Base-by-base conservation (phyloP, 2,113 vertebrate genomes). In the Condylura cristata region DNA sequence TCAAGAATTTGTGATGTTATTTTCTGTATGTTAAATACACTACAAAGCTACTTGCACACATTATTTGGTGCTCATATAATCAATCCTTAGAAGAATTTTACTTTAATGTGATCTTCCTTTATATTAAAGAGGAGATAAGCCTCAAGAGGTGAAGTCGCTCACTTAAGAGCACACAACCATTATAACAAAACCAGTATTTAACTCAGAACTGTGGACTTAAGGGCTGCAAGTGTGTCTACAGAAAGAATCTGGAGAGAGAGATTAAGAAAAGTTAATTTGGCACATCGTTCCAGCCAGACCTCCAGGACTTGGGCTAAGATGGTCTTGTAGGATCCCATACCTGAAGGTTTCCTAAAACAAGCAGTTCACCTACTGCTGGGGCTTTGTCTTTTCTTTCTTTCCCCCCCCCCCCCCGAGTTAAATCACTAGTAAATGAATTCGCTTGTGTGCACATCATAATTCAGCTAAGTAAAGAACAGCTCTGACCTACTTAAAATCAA, bases 401-500 rank as follows among this genome's bases (percentile, higher is more conserved):
- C 3, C 13, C 20, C 37, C 12, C 12, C 24, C 51, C 9, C 12
- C 12, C 24, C 51, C 9, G 24, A 86, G 83, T 16, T 32, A 65
- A 34, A 3, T 70, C 32, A 41, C 3, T 28, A 41, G 82, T 93
- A 95, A 94, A 75, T 84, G 75, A 87, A 94, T 88, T 95, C 72
- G 8, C 63, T 51, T 72, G 78, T 86, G 41, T 79, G 74, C 2
- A 26, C 63, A 79, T 46, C 66, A 53, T 94, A 75, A 83, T 48
- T n/a, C 37, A n/a, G 14, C 30, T 37, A 71, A 20, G 63, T n/a
- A 71, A 51, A 88, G 56, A 92, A 86, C 90, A 88, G 91, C 26
- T 0, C 13, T 97, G 97, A 96, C 96, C 96, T 96, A 97, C 90
- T 97, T 74, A 96, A 34, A 96, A 93, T 58, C 96, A 84, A 90